Base-by-base conservation (phyloP, 1,140 invertebrate species). In the Drosophila arizonae region DNA sequence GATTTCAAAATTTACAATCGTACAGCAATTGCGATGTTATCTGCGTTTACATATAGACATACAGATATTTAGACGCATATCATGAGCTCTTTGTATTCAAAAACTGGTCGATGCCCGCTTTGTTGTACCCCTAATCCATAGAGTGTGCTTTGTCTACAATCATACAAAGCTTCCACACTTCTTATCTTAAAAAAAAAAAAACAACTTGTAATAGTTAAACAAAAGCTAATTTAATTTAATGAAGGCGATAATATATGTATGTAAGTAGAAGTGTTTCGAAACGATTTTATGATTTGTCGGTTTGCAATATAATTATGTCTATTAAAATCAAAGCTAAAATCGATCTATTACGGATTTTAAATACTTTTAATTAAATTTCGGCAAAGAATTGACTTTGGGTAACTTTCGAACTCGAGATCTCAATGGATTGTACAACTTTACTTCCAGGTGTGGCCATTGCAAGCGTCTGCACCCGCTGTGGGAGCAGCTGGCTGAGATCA, bases 401-500 rank as follows among this genome's bases (percentile, higher is more conserved):
- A 6, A 33, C 6, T 39, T 39, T 39, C 36, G 36, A 39, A 39
- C 36, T 36, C 28, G 28, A 6, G 0, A 36, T 36, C 33, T 36
- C 8, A 9, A 36, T 10, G 1, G 33, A 36, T 10, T 36, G 6
- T 36, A 36, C 9, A 36, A 36, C 8, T 36, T 36, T 0, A 0
- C 9, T 46, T 74, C 17, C 64, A 96, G 95, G 95, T 96, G 95
- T 81, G 94, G 94, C 2, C 94, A 96, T 76, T 96, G 95, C 86
- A 94, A 94, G 92, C 93, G 93, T 77, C 87, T 96, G 58, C 92
- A 92, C 39, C 95, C 95, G 5, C 95, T 94, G 28, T 96, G 95
- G 95, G 94, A 95, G 60, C 94, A 95, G 78, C 90, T 96, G 72
- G 95, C 95, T 2, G 94, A 95, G 91, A 94, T 95, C 81, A 93